Evolutionary conservation across 2,888 invertebrate species (phyloP).

Genomic region (Ormyrus pomaceus): DNA sequence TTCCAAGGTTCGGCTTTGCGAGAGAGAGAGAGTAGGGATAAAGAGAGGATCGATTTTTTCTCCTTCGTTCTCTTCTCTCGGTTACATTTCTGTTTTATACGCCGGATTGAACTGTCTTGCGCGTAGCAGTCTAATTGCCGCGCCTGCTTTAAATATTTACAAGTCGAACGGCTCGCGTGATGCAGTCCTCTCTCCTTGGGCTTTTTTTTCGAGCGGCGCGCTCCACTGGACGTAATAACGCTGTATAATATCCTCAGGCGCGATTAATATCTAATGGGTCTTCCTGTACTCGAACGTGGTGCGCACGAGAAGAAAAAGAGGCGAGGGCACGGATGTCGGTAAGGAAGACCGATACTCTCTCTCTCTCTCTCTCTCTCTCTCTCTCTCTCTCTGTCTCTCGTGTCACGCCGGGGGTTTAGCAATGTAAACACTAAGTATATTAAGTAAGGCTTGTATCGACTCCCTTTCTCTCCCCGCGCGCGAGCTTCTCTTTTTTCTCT

Average conservation of each 20-base stretch:
- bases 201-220: background rate
- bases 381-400: slow-evolving; percentile 7
- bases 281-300: background rate
- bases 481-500: slow-evolving; percentile 14
- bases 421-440: slow-evolving; percentile 49
- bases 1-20: slow-evolving; percentile 48
- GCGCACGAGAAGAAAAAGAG: no score
- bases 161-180: slow-evolving; percentile 25
- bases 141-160: slow-evolving; percentile 40
- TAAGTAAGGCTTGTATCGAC: slow-evolving; percentile 42
- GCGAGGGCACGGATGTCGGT: background rate
- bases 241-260: background rate
- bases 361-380: no score
- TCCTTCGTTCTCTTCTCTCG: slow-evolving; percentile 39
- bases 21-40: slow-evolving; percentile 32
- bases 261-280: slow-evolving; percentile 28
- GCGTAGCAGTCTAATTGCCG: slow-evolving; percentile 1
- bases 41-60: slow-evolving; percentile 54
- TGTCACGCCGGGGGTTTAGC: slow-evolving; percentile 42
- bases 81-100: slow-evolving; percentile 42
- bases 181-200: background rate
- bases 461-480: background rate
- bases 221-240: background rate
- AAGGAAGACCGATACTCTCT: slow-evolving; percentile 29
- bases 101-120: slow-evolving; percentile 30